Conservation (phyloP, 92 coral and sea anemone genomes). For the Bergia puertoricense region DNA sequence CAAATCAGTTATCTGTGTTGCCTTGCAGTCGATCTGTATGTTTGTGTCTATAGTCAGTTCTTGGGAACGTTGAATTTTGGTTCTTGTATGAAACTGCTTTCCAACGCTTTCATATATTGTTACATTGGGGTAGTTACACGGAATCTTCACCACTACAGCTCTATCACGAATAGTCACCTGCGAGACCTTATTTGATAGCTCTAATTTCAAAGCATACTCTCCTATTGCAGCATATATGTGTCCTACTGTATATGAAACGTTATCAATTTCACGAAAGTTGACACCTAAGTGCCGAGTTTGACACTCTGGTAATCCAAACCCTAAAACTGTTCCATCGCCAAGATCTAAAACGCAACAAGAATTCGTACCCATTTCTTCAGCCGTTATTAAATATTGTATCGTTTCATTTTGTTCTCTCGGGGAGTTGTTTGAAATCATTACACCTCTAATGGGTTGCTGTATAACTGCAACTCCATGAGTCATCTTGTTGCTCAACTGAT, state of each 20-base stretch:
- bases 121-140: constrained; percentile 69
- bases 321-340: constrained; percentile 67
- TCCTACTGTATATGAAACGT: constrained; percentile 23
- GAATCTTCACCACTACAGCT: constrained; percentile 60
- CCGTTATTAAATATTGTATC: constrained; percentile 46
- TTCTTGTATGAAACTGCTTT: constrained; percentile 39
- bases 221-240: constrained; percentile 58
- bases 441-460: constrained; percentile 54
- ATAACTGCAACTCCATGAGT: constrained; percentile 38
- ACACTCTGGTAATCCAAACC: constrained; percentile 60
- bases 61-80: constrained; percentile 44
- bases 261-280: constrained; percentile 28
- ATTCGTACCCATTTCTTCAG: constrained; percentile 60
- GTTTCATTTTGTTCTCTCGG: constrained; percentile 64
- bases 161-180: constrained; percentile 29
- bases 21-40: constrained; percentile 61
- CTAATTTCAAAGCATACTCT: constrained; percentile 40
- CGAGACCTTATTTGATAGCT: constrained; percentile 68
- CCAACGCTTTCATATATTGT: constrained; percentile 46
- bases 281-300: constrained; percentile 13
- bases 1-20: constrained; percentile 56
- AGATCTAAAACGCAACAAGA: constrained; percentile 56
- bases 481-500: constrained; percentile 45
- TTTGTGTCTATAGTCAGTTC: constrained; percentile 22
- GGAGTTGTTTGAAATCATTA: constrained; percentile 46